A percentile compares a stretch with the other conserved stretches of the same genome.
These are phyloP conservation scores for Tauraco hartlaubi DNA, from an alignment of 2,797 vertebrate species.

Conservation along the genomic window DNA sequence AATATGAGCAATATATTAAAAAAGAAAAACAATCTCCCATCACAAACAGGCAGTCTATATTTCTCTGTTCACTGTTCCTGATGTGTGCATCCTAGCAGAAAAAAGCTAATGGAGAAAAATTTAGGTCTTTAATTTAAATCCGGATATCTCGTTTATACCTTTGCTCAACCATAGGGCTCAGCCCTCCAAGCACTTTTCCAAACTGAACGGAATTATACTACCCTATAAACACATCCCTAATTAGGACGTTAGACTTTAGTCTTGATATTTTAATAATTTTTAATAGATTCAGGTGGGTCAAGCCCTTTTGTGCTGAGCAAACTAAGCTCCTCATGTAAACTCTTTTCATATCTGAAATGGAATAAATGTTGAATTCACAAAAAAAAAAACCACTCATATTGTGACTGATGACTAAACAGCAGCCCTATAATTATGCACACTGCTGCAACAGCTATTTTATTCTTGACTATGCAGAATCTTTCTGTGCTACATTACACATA, in stretches of 20 bases:
- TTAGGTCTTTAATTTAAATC: constrained; percentile 2
- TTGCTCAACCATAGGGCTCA: neutral
- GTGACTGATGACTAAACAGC: constrained; percentile 40
- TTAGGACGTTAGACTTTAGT: neutral
- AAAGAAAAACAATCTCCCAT: neutral
- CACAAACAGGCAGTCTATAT: neutral
- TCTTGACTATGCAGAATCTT: neutral
- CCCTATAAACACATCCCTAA: neutral
- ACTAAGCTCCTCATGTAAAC: neutral
- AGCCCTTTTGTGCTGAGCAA: neutral
- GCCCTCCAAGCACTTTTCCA: neutral
- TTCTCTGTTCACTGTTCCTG: neutral
- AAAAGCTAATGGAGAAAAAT: neutral
- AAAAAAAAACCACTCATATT: neutral
- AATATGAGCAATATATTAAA: neutral
- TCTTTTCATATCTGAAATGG: neutral
- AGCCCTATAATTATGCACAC: constrained; percentile 34
- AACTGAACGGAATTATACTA: neutral
- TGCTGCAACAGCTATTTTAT: constrained; percentile 19
- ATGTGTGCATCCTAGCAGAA: neutral
- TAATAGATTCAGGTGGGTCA: neutral
- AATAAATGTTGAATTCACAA: neutral
- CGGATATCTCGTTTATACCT: neutral
- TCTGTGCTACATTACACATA: neutral
- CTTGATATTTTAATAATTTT: neutral